Evolutionary conservation across 2,888 invertebrate species (phyloP).

Genomic region (Apamea anceps): DNA sequence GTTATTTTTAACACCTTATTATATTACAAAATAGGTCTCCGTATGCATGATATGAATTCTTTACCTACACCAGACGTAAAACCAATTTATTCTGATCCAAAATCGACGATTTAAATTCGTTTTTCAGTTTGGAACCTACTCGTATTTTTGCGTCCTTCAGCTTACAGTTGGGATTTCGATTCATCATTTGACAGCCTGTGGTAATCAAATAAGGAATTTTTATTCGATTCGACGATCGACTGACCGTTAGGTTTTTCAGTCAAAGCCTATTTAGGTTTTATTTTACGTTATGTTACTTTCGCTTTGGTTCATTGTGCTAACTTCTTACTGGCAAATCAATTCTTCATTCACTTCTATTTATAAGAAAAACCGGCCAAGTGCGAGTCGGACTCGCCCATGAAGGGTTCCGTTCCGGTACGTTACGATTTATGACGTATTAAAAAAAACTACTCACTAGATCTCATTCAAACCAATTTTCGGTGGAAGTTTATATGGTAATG

Average conservation of each 20-base stretch:
- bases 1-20: conserved; percentile 61
- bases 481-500: too few species aligned
- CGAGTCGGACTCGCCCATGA: too few species aligned
- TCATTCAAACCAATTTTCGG: too few species aligned
- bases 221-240: conserved; percentile 30
- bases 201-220: conserved; percentile 43
- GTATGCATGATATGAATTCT: conserved; percentile 41
- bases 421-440: too few species aligned
- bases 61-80: conserved; percentile 19
- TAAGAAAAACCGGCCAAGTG: too few species aligned
- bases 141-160: conserved; percentile 32
- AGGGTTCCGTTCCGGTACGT: too few species aligned
- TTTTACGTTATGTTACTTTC: conserved; percentile 36
- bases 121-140: conserved; percentile 33
- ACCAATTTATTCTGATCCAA: conserved; percentile 43
- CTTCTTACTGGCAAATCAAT: conserved; percentile 24
- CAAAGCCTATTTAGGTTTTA: conserved; percentile 23
- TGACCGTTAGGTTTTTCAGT: neutral
- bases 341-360: neutral
- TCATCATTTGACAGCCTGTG: conserved; percentile 45
- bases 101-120: conserved; percentile 40
- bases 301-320: conserved; percentile 22
- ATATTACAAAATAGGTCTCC: conserved; percentile 51
- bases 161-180: conserved; percentile 31
- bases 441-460: too few species aligned